phyloP scores from a whole-genome alignment of 2,797 vertebrate genomes.

The Sandelia bainsii region DNA sequence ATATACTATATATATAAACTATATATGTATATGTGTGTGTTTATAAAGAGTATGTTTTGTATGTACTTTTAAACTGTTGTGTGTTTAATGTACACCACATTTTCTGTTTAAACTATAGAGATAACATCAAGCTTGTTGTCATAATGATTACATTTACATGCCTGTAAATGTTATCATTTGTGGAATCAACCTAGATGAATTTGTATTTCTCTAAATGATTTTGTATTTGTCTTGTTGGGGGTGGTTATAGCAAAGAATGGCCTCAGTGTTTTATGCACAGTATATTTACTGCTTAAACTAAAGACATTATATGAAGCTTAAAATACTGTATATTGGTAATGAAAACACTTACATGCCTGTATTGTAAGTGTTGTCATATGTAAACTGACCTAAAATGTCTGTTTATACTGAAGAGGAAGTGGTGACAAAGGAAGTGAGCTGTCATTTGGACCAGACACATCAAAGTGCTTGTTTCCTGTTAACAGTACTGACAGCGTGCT shows the following conservation, averaged over 20 bases:
- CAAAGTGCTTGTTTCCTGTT: slow-evolving; percentile 63
- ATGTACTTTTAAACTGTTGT: too few relatives aligned
- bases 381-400: neutral
- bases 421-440: neutral
- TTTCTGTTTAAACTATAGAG: too few relatives aligned
- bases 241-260: neutral
- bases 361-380: neutral
- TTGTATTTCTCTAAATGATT: neutral
- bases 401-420: slow-evolving; percentile 41
- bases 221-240: neutral
- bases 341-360: neutral
- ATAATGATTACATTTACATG: neutral
- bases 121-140: too few relatives aligned
- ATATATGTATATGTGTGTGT: too few relatives aligned
- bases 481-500: neutral
- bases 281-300: neutral
- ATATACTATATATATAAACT: too few relatives aligned
- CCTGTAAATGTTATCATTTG: neutral
- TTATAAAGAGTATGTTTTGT: too few relatives aligned
- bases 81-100: too few relatives aligned
- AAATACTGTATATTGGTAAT: neutral
- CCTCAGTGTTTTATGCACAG: neutral
- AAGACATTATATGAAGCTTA: neutral
- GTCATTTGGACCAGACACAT: neutral
- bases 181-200: neutral